These are phyloP conservation scores for Prenolepis imparis DNA, from an alignment of 2,888 invertebrate genomes.

Conservation along the genomic window DNA sequence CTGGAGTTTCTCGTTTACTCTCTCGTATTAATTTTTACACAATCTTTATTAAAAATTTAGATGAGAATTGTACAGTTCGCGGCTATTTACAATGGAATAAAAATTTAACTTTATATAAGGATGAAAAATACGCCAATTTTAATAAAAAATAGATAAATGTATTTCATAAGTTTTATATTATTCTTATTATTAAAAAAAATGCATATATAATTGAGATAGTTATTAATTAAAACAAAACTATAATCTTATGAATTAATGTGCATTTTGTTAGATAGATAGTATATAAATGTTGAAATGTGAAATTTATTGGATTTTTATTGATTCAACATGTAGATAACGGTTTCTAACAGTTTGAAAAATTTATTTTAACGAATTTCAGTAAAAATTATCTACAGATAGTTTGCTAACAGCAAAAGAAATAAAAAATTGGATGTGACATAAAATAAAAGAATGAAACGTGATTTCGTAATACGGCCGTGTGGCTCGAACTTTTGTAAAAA, in stretches of 20 bases:
- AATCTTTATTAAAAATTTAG: conserved; percentile 10
- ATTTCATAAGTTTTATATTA: neutral
- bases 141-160: neutral
- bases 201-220: neutral
- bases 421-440: neutral
- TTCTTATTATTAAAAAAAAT: neutral
- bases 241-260: neutral
- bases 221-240: neutral
- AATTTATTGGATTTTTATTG: neutral
- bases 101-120: neutral
- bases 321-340: neutral
- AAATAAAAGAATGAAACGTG: conserved; percentile 9
- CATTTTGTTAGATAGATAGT: neutral
- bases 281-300: neutral
- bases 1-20: neutral
- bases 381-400: neutral
- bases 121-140: neutral
- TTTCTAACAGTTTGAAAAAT: neutral
- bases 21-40: conserved; percentile 14
- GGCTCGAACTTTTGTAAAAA: conserved; percentile 23
- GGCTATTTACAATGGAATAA: conserved; percentile 1
- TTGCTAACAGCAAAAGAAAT: neutral
- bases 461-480: conserved; percentile 10
- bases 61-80: neutral
- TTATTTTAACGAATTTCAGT: neutral